Evolutionary conservation across 2,888 invertebrate genomes (phyloP).

Genomic region (Macrophya annulata): DNA sequence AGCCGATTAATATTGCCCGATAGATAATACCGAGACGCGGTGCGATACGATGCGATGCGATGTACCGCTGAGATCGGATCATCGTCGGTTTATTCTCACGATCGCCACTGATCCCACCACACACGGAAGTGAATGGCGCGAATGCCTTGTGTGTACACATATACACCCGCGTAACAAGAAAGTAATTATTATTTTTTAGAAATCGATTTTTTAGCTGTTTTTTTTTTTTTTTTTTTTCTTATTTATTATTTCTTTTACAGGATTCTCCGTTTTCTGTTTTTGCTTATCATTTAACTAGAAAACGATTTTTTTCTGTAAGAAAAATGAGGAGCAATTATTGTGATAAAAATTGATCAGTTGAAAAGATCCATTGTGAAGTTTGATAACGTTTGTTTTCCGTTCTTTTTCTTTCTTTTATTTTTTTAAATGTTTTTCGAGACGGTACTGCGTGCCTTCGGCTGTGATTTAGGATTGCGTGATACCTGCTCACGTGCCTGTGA

Average conservation of each 20-base stretch:
- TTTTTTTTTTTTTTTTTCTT: neutral
- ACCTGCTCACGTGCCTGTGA: constrained; percentile 20
- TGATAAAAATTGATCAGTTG: neutral
- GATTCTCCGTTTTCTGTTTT: neutral
- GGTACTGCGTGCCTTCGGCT: constrained; percentile 11
- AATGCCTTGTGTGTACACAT: neutral
- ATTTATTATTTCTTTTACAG: no score
- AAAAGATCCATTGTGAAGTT: neutral
- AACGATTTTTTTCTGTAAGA: neutral
- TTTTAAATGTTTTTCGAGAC: neutral
- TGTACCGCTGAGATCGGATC: neutral
- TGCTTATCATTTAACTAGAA: neutral
- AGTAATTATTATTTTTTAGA: neutral
- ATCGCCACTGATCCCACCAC: constrained; percentile 43
- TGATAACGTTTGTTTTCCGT: neutral
- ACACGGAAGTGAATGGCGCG: constrained; percentile 30
- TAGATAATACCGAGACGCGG: neutral
- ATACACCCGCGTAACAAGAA: constrained; percentile 24
- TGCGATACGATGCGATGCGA: neutral
- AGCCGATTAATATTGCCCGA: constrained; percentile 39
- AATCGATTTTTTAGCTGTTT: neutral
- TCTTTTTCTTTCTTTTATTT: neutral
- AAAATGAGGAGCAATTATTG: neutral
- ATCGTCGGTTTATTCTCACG: constrained; percentile 40
- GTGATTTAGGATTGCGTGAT: constrained; percentile 41